Conservation (phyloP, 2,888 invertebrate species). For the Orthosia incerta region DNA sequence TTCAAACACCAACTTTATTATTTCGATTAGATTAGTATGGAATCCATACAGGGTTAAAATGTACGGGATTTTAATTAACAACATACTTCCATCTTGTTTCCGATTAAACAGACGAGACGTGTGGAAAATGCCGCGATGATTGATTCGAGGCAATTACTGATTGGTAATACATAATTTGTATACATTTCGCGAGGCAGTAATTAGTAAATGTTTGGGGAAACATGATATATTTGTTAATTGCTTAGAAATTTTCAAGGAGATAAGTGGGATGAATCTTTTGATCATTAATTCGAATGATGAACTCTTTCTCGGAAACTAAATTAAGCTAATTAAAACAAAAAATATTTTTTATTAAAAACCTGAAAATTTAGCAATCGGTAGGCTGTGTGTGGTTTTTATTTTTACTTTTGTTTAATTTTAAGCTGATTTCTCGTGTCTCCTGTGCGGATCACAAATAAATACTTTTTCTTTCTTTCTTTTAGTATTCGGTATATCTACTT, state of each 20-base stretch:
- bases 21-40: conserved; percentile 18
- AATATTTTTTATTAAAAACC: too few species aligned
- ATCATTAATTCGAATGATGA: too few species aligned
- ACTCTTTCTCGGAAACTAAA: too few species aligned
- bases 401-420: too few species aligned
- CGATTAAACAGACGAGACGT: background rate
- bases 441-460: too few species aligned
- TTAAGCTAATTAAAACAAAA: too few species aligned
- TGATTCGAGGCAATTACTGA: conserved; percentile 1
- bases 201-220: background rate
- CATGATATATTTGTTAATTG: background rate
- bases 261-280: too few species aligned
- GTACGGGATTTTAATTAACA: background rate
- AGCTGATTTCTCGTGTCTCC: too few species aligned
- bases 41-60: background rate
- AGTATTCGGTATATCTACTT: too few species aligned
- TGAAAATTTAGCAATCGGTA: background rate
- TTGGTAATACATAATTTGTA: background rate
- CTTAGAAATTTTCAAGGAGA: background rate
- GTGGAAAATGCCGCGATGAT: conserved; percentile 14
- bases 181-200: background rate
- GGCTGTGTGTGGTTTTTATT: too few species aligned
- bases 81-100: background rate
- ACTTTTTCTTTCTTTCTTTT: too few species aligned
- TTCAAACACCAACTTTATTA: conserved; percentile 20